Base-by-base conservation (phyloP, 2,113 vertebrate genomes). In the Pterophyllum scalare region DNA sequence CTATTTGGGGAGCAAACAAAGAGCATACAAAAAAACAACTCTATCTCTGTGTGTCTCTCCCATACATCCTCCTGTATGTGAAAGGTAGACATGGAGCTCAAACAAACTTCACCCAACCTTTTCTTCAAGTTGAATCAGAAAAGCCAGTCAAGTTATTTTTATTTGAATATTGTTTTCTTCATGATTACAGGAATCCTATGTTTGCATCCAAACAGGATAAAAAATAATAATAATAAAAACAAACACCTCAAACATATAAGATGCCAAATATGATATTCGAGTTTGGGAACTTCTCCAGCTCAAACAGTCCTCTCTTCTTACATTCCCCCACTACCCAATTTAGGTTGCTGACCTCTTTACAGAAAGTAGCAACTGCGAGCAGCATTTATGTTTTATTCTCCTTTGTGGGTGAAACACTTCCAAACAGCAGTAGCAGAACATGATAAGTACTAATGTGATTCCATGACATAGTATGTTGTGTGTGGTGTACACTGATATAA, bases 131-230 rank as follows among this genome's bases (percentile, higher is more conserved):
- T 76, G 75, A 77, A 58, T 82, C 33, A 75, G 52, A 80, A 60
- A 74, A 84, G 17, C n/a, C 70, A 72, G 75, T 54, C 2, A 54
- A 46, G 85, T 80, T 85, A 85, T 85, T 90, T 87, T 74, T n/a
- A 87, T 46, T 33, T 7, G 10, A n/a, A n/a, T 72, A n/a, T 2
- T 54, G 7, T 78, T 76, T 81, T 81, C 52, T 49, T 80, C 54
- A 56, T 83, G 79, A 82, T 87, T 74, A 77, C 5, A 82, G 33
- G 3, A 33, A 31, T 10, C 22, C 40, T 13, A 76, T 54, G 20
- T 76, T 79, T 85, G 57, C 17, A 0, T 46, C 15, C 64, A 67
- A 77, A 22, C 17, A 65, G 17, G 38, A 65, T 14, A 24, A 3
- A 14, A 46, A 14, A 49, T 15, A 14, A 14, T 0, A n/a, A 2